Evolutionary conservation across 2,113 vertebrate species (phyloP).

Genomic region (Proteles cristata): DNA sequence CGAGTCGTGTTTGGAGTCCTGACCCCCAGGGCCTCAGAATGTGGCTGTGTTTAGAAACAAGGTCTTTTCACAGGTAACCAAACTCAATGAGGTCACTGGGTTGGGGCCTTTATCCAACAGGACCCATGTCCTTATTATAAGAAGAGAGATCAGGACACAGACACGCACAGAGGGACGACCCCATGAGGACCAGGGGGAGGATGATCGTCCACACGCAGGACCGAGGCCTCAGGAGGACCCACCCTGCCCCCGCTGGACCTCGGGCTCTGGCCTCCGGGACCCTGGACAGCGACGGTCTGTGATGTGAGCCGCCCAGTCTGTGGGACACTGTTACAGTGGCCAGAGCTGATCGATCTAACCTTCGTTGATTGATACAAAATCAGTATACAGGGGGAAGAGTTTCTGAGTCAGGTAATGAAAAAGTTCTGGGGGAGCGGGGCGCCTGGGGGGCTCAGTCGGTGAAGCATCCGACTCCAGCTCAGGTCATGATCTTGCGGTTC

Average conservation of each 20-base stretch:
- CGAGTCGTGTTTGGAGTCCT: accelerated
- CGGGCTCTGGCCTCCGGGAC: no score
- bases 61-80: neutral
- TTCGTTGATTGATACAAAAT: neutral
- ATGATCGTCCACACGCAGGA: accelerated
- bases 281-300: accelerated
- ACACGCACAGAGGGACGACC: neutral
- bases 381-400: neutral
- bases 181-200: neutral
- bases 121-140: accelerated
- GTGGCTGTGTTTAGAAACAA: neutral
- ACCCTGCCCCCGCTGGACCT: neutral
- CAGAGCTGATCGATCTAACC: neutral
- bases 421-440: no score
- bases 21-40: no score
- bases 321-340: neutral
- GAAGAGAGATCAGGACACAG: neutral
- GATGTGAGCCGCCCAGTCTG: no score
- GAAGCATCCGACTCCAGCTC: no score
- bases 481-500: no score
- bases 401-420: accelerated
- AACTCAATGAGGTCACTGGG: neutral
- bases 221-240: neutral
- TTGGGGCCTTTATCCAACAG: neutral
- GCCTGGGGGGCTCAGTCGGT: no score